Evolutionary conservation across 2,888 invertebrate genomes (phyloP).

Genomic region (Amphipyra berbera): DNA sequence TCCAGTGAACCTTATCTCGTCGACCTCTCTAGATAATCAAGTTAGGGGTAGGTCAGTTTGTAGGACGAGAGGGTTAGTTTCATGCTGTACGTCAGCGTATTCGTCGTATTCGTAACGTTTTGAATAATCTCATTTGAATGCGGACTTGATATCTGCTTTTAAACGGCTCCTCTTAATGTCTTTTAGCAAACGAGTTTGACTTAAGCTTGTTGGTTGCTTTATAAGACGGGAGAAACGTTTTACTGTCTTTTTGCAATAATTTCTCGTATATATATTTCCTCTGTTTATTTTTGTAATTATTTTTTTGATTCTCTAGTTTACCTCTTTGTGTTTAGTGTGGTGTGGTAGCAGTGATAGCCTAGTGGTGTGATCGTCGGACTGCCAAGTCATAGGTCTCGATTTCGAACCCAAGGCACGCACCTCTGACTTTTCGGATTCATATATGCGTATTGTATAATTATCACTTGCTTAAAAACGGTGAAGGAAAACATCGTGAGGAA

Average conservation of each 20-base stretch:
- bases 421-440: no score
- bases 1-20: constrained; percentile 55
- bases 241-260: background rate
- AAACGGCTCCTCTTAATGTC: constrained; percentile 21
- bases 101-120: constrained; percentile 65
- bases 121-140: constrained; percentile 68
- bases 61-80: constrained; percentile 72
- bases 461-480: no score
- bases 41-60: constrained; percentile 76
- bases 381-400: no score
- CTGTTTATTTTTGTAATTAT: background rate
- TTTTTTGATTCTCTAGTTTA: no score
- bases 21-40: constrained; percentile 70
- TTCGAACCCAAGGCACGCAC: no score
- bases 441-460: no score
- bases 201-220: constrained; percentile 14
- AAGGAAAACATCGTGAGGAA: no score
- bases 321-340: no score
- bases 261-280: background rate
- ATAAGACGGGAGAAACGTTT: background rate
- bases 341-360: no score
- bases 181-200: constrained; percentile 37
- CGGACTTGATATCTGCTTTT: constrained; percentile 42
- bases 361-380: no score
- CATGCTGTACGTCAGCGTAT: constrained; percentile 58